phyloP scores from a whole-genome alignment of 2,888 invertebrate species.

The Arge pagana region DNA sequence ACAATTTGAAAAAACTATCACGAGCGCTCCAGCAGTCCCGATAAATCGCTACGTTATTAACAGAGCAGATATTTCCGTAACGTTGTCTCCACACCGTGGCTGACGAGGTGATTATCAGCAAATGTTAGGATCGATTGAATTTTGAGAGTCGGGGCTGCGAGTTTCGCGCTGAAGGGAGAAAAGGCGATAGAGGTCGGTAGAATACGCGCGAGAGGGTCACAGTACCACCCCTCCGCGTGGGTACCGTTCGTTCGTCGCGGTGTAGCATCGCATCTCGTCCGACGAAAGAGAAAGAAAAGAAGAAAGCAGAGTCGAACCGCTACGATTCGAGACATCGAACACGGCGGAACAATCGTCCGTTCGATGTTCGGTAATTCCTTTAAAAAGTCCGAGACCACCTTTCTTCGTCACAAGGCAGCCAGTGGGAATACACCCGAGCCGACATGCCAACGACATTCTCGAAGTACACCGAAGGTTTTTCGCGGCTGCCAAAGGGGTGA shows the following conservation, averaged over 20 bases:
- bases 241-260: slow-evolving; percentile 31
- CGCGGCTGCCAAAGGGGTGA: slow-evolving; percentile 40
- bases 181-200: slow-evolving; percentile 13
- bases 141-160: too few relatives aligned
- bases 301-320: slow-evolving; percentile 11
- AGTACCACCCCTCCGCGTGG: not conserved
- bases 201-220: slow-evolving; percentile 15
- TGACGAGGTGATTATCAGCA: too few relatives aligned
- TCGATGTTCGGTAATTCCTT: slow-evolving; percentile 21
- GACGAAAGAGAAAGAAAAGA: slow-evolving; percentile 30
- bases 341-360: slow-evolving; percentile 26
- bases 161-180: not conserved
- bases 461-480: slow-evolving; percentile 53
- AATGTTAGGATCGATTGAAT: too few relatives aligned
- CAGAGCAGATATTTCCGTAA: too few relatives aligned
- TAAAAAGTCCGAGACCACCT: slow-evolving; percentile 29
- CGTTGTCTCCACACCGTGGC: too few relatives aligned
- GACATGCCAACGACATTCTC: slow-evolving; percentile 55
- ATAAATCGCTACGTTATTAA: too few relatives aligned
- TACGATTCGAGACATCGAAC: slow-evolving; percentile 26
- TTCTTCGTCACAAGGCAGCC: slow-evolving; percentile 43
- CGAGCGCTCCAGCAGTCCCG: too few relatives aligned
- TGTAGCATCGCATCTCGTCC: slow-evolving; percentile 18
- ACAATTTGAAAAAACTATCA: too few relatives aligned
- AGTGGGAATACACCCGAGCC: slow-evolving; percentile 45